Percentiles rank a stretch among this genome's conserved stretches.
Evolutionary conservation across 2,888 invertebrate genomes (phyloP).

Genomic region (Syrphus vitripennis): DNA sequence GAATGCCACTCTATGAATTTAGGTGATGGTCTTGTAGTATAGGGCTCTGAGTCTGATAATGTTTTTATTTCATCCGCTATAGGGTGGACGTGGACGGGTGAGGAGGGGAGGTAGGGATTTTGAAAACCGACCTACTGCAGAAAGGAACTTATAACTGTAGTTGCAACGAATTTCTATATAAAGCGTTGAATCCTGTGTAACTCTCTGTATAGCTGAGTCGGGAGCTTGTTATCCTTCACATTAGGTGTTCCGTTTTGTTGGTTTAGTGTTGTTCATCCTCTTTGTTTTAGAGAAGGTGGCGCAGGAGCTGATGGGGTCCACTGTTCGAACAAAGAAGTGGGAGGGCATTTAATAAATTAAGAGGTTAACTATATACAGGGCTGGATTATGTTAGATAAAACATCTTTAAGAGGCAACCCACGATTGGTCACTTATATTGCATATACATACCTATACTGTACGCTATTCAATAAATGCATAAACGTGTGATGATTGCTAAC

Average conservation of each 20-base stretch:
- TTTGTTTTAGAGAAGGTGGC: slow-evolving; percentile 26
- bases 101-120: not conserved
- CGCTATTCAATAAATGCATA: too few species aligned
- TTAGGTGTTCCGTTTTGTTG: slow-evolving; percentile 67
- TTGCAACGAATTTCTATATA: slow-evolving; percentile 52
- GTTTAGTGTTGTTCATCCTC: slow-evolving; percentile 56
- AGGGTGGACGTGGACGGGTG: not conserved
- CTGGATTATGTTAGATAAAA: not conserved
- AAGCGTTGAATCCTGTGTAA: slow-evolving; percentile 32
- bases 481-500: too few species aligned
- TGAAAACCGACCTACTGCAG: slow-evolving; percentile 34
- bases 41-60: slow-evolving; percentile 23
- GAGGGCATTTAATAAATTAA: slow-evolving; percentile 62
- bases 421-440: too few species aligned
- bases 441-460: too few species aligned
- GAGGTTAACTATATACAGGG: slow-evolving; percentile 41
- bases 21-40: slow-evolving; percentile 53
- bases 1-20: slow-evolving; percentile 24
- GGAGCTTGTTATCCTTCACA: slow-evolving; percentile 69
- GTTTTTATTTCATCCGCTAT: slow-evolving; percentile 39
- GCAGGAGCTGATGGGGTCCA: not conserved
- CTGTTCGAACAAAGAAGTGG: not conserved
- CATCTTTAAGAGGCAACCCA: too few species aligned
- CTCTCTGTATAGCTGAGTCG: slow-evolving; percentile 55
- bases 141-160: slow-evolving; percentile 31